Percentiles rank a stretch among this genome's conserved stretches.
These are phyloP conservation scores for Melinaea menophilus DNA, from an alignment of 2,888 invertebrate species.

Conservation along the genomic window DNA sequence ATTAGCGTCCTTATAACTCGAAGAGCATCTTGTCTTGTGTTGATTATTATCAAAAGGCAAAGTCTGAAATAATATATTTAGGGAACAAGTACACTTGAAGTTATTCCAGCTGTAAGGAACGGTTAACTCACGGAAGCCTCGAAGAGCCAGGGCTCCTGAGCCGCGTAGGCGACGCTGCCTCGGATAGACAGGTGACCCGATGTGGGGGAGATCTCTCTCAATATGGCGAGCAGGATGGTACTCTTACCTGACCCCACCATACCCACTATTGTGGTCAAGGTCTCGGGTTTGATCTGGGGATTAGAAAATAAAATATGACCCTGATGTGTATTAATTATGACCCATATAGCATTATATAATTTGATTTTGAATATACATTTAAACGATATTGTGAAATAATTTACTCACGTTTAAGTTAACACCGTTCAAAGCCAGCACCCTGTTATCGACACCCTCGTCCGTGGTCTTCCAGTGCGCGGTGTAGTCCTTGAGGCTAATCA, in stretches of 20 bases:
- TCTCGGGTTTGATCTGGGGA: conserved; percentile 59
- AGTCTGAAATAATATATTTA: not conserved
- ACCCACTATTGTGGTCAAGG: conserved; percentile 82
- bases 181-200: conserved; percentile 74
- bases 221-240: conserved; percentile 83
- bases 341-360: not conserved
- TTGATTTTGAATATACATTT: not conserved
- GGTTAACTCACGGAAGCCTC: conserved; percentile 60
- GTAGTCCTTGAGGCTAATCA: conserved; percentile 61
- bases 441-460: conserved; percentile 47
- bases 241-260: conserved; percentile 87
- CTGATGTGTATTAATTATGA: not conserved
- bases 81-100: not conserved
- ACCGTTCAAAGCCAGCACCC: conserved; percentile 59
- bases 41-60: not conserved
- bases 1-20: not conserved
- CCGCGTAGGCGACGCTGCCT: conserved; percentile 78
- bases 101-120: not conserved
- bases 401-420: conserved; percentile 65
- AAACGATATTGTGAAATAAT: not conserved
- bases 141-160: conserved; percentile 84
- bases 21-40: not conserved
- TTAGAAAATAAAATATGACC: not conserved
- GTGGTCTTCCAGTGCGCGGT: conserved; percentile 68
- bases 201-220: conserved; percentile 82